Conservation (phyloP, 1,140 invertebrate genomes). For the Meteorus sp. region DNA sequence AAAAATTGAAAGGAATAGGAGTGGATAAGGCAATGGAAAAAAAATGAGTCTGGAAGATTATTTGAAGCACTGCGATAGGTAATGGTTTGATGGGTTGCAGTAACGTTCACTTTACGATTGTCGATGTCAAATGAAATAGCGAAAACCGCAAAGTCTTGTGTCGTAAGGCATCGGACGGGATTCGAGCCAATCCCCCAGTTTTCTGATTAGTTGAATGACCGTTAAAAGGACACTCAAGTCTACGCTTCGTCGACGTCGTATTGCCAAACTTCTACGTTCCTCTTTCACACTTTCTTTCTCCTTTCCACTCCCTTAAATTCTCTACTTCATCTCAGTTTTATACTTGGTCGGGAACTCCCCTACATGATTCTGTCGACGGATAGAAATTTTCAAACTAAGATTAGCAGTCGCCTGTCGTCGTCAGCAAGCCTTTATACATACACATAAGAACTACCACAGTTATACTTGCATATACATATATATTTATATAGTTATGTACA, state of each 20-base stretch:
- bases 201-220: slow-evolving; percentile 30
- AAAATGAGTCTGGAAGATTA: no score
- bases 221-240: slow-evolving; percentile 21
- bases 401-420: neutral
- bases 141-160: neutral
- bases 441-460: no score
- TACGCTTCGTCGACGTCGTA: neutral
- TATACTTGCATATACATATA: no score
- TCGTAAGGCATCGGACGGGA: neutral
- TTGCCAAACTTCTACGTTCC: slow-evolving; percentile 13
- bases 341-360: neutral
- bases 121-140: slow-evolving; percentile 2
- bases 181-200: neutral
- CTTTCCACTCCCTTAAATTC: no score
- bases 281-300: neutral
- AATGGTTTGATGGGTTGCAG: no score
- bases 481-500: neutral
- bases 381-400: neutral
- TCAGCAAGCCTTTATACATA: no score
- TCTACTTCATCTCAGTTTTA: no score
- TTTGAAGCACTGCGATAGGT: no score
- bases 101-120: no score
- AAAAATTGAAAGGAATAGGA: no score
- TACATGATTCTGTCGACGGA: neutral
- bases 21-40: no score